Conservation (phyloP, 92 coral and sea anemone genomes). For the Pocillopora meandrina region DNA sequence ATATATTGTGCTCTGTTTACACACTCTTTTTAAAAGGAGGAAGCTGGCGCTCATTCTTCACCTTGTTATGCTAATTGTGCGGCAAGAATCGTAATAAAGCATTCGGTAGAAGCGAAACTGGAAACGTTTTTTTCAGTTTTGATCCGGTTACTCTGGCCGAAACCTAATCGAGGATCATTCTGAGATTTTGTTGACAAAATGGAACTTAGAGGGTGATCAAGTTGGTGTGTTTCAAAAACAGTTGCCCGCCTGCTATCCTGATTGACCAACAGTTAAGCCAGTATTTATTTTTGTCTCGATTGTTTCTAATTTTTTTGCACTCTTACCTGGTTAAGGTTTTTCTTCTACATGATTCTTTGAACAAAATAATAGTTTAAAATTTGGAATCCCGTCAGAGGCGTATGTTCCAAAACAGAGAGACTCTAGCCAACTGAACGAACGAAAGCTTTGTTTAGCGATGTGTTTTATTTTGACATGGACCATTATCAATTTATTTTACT, state of each 20-base stretch:
- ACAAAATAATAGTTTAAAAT: too few species aligned
- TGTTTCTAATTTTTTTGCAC: too few species aligned
- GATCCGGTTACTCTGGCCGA: not conserved
- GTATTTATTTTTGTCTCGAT: too few species aligned
- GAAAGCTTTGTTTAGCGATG: not conserved
- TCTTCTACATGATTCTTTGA: too few species aligned
- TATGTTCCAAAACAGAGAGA: too few species aligned
- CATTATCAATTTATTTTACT: not conserved
- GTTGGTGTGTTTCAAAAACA: too few species aligned
- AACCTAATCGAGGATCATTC: not conserved
- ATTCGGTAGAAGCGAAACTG: not conserved
- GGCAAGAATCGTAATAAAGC: not conserved
- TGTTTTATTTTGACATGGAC: not conserved
- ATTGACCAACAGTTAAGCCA: too few species aligned
- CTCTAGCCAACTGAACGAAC: too few species aligned
- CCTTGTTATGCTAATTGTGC: constrained; percentile 25
- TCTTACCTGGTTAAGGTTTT: too few species aligned
- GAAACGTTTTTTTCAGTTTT: not conserved
- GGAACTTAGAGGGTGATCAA: not conserved
- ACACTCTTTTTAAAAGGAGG: not conserved
- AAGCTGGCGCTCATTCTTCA: constrained; percentile 13
- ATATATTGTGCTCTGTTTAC: constrained; percentile 1
- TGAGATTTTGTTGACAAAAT: not conserved
- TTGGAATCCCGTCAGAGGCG: too few species aligned
- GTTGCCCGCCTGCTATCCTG: too few species aligned